phyloP scores from a whole-genome alignment of 2,113 vertebrate genomes.

The Jaculus jaculus region DNA sequence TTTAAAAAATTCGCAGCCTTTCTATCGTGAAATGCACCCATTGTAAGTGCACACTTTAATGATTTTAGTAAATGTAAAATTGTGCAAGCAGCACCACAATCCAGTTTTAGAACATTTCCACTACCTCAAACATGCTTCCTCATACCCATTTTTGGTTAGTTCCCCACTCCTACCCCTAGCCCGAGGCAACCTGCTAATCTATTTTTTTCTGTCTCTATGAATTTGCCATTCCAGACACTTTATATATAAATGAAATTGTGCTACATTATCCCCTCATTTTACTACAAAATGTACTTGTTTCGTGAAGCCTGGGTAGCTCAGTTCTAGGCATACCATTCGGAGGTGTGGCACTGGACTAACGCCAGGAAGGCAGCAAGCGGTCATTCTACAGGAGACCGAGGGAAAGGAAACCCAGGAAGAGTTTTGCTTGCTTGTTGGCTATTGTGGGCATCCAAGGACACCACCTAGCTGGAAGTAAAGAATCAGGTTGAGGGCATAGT shows the following conservation, averaged over 20 bases:
- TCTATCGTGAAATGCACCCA: neutral
- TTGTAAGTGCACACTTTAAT: neutral
- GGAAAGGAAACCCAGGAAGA: neutral
- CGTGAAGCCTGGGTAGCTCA: neutral
- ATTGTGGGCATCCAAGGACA: neutral
- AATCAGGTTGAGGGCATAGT: neutral
- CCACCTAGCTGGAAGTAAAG: neutral
- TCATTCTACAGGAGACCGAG: neutral
- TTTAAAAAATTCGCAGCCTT: neutral
- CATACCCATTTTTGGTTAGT: neutral
- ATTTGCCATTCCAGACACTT: constrained; percentile 37
- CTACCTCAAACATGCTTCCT: constrained; percentile 33
- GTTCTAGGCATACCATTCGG: neutral
- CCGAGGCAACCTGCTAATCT: neutral
- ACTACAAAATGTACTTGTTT: constrained; percentile 24
- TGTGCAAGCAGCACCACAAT: neutral
- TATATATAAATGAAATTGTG: constrained; percentile 22
- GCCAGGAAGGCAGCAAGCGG: neutral
- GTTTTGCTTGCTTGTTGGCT: neutral
- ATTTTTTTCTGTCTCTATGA: constrained; percentile 48
- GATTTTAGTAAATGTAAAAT: neutral
- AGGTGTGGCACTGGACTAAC: neutral
- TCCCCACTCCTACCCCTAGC: constrained; percentile 2
- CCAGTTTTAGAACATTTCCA: constrained; percentile 45
- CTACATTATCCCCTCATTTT: neutral